Evolutionary conservation across 2,113 vertebrate species (phyloP), one percentile per base, ranked within the genome.

Genomic region (Arenaria interpres): DNA sequence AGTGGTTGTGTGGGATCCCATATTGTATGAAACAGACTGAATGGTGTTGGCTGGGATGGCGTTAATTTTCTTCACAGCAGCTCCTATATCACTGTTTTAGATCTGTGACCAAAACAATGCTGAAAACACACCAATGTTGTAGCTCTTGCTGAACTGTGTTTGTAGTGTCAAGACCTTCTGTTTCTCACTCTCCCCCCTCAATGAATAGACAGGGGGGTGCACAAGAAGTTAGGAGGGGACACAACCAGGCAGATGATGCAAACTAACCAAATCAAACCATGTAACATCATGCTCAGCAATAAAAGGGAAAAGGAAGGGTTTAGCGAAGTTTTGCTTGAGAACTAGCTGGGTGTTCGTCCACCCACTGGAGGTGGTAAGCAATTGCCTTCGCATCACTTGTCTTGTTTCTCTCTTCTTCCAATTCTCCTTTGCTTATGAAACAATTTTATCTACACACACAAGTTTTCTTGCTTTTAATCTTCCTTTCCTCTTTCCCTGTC

Each of bases 301-400:
- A 53, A 83, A 78, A 85, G 6, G 27, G 8, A 64, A 35, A 82
- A 54, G 14, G 59, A 0, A 0, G 5, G 7, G 8, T 74, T 85
- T 69, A 74, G 15, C 33, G 23, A 79, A 90, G 24, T 71, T 69
- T 75, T 59, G 20, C n/a, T 53, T 0, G 0, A 11, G 45, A 90
- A 71, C 28, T 33, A 25, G 15, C 6, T 46, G 9, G 16, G 19
- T 50, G 50, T 3, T n/a, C 13, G 25, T 62, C 30, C n/a, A 46
- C 8, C 7, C 43, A 69, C 0, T 1, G 8, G 21, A 74, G 7
- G 14, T 20, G 16, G 6, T 45, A 14, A 71, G 5, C 0, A 0
- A 72, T 1, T 14, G 30, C 19, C 20, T 91, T 72, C 1, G 2
- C 9, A 68, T n/a, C 15, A 45, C 3, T 71, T 43, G 12, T 43